Evolutionary conservation across 2,113 vertebrate genomes (phyloP).

Genomic region (Thomomys bottae): DNA sequence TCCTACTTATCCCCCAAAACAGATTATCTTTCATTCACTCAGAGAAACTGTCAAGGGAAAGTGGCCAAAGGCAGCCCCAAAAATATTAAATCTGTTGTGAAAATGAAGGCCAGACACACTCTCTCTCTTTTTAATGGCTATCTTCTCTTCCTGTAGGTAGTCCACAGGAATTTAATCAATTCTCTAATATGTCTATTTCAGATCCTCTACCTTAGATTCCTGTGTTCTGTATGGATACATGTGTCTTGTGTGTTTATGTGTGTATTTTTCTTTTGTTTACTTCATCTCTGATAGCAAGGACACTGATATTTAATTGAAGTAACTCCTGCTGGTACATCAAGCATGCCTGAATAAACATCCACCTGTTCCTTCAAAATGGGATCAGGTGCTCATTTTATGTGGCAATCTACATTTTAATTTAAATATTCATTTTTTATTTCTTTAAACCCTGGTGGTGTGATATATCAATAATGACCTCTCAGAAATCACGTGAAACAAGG

Average conservation of each 20-base stretch:
- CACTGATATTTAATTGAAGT: slow-evolving; percentile 59
- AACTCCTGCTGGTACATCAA: slow-evolving; percentile 58
- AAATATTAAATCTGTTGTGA: slow-evolving; percentile 45
- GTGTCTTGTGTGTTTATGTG: accelerated
- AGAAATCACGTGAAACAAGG: not conserved
- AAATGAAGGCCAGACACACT: slow-evolving; percentile 44
- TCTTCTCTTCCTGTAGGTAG: slow-evolving; percentile 47
- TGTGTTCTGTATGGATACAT: accelerated
- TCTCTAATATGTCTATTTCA: slow-evolving; percentile 30
- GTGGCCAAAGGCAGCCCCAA: not conserved
- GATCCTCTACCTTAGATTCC: slow-evolving; percentile 14
- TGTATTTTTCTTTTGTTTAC: not conserved
- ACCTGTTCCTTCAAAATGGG: slow-evolving; percentile 17
- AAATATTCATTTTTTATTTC: slow-evolving; percentile 19
- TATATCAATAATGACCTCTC: not conserved
- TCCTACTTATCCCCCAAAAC: not conserved
- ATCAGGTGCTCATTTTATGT: slow-evolving; percentile 20
- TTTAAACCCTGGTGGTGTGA: not conserved
- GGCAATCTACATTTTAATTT: slow-evolving; percentile 56
- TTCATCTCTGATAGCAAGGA: slow-evolving; percentile 23
- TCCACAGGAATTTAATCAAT: slow-evolving; percentile 45
- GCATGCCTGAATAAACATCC: slow-evolving; percentile 38
- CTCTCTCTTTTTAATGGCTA: slow-evolving; percentile 51
- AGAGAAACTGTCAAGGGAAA: slow-evolving; percentile 45
- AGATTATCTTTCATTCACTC: not conserved